Evolutionary conservation across 2,113 vertebrate species (phyloP), one percentile per base, ranked within the genome.

Genomic region (Oreotrochilus melanogaster): DNA sequence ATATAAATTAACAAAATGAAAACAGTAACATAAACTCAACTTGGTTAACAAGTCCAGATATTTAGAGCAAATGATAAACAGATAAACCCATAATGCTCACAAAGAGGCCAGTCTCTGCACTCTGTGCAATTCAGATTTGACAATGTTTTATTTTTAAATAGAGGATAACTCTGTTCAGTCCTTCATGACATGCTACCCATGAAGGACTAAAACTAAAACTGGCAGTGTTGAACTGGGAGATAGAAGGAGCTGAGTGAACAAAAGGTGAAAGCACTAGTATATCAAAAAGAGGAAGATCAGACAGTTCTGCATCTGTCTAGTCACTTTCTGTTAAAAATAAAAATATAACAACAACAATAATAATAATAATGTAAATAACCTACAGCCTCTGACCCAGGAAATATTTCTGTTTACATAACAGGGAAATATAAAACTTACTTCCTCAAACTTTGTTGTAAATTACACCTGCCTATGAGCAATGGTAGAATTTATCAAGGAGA

Each of bases 41-140:
- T 79, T 95, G 87, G 89, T 45, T 45, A 45, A 83, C 39, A 78
- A 86, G 42, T 45, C 79, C 82, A 86, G 89, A 93, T 94, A 71
- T 18, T 31, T 61, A 43, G 17, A 93, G 78, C 51, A 92, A 93
- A 66, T 86, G 81, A 50, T 74, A 39, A 39, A 39, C 39, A 88
- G 82, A 78, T 60, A 78, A 3, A 83, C 16, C 57, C 82, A 82
- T 15, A 58, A 6, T 18, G 74, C 42, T 33, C 39, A 84, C 3
- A 14, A 37, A 43, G 12, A 71, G 15, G 7, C 27, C 39, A 56
- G 8, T 2, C 16, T 57, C 58, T 78, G 30, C 22, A 58, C 19
- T 47, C 10, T 14, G 1, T 31, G 56, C 45, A 31, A 76, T 25
- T 30, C 24, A 60, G 24, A 30, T 9, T 27, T 51, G 22, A 11